Base-by-base conservation (phyloP, 30 jellyfish, hydroid and myxozoan genomes). In the Pseudorhiza aurosa region DNA sequence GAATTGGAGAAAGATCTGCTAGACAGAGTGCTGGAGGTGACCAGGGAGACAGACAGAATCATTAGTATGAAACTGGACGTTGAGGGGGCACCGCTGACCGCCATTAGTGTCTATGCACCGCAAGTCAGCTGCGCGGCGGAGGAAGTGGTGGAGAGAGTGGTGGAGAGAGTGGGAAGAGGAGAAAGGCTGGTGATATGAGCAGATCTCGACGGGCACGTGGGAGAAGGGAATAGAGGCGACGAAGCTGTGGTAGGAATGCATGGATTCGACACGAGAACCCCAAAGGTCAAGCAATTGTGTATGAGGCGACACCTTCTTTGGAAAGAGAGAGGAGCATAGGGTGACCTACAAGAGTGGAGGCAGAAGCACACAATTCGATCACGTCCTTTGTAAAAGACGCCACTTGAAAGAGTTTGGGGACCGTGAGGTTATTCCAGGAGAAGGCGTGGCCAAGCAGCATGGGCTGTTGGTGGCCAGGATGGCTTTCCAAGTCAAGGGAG, bases 81-180 rank as follows among this genome's bases (percentile, higher is more conserved):
- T 24, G 60, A 46, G 5, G 60, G 60, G 19, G 19, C 19, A 19
- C 4, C 55, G 1, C 9, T 75, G 30, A 0, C 28, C 0, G 58
- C 32, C 15, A 9, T 75, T n/a, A 27, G 68, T 37, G 82, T 21
- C 31, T 75, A 53, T 75, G 88, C 64, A 6, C 88, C 88, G 19
- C 63, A 51, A 29, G 25, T 10, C 15, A 63, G 80, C 19, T 9
- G 30, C 1, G 42, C 60, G 6, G 80, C 24, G 0, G 63, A 17
- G 21, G 60, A 14, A 28, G 55, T 51, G 40, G 80, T 51, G 7
- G 4, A 10, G 11, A n/a, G n/a, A n/a, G n/a, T n/a, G n/a, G n/a
- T n/a, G n/a, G 60, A 46, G 19, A 0, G 19, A 46, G 2, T 46
- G 5, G 14, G 19, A 12, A 27, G 60, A 27, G 60, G 19, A 12